Evolutionary conservation across 2,888 invertebrate genomes (phyloP).

Genomic region (Chaetoderma sp.): DNA sequence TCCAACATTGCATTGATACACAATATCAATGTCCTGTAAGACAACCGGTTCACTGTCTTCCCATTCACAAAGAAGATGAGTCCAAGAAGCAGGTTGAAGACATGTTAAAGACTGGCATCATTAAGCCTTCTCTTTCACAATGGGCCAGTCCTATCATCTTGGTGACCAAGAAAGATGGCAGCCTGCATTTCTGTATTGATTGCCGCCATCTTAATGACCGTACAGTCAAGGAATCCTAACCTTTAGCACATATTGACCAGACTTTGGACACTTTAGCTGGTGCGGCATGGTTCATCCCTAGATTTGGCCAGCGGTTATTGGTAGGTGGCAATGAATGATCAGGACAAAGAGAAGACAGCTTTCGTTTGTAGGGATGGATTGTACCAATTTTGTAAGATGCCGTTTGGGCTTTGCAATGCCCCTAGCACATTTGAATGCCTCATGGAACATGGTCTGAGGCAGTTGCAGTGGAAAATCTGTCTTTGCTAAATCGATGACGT

Average conservation of each 20-base stretch:
- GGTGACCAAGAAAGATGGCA: slow-evolving; percentile 24
- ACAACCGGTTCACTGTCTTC: no score
- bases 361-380: slow-evolving; percentile 33
- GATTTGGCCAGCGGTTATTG: slow-evolving; percentile 42
- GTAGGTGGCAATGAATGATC: slow-evolving; percentile 37
- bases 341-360: slow-evolving; percentile 38
- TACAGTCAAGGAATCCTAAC: slow-evolving; percentile 25
- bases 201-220: slow-evolving; percentile 19
- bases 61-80: no score
- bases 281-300: slow-evolving; percentile 33
- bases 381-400: slow-evolving; percentile 35
- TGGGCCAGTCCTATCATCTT: slow-evolving; percentile 23
- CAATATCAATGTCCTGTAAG: no score
- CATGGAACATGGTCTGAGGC: slow-evolving; percentile 35
- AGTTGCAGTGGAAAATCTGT: slow-evolving; percentile 26
- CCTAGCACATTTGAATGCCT: slow-evolving; percentile 40
- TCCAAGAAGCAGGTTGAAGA: no score
- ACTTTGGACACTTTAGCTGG: slow-evolving; percentile 36
- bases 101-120: slow-evolving; percentile 18
- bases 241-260: slow-evolving; percentile 28
- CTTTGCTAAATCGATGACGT: slow-evolving; percentile 41
- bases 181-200: slow-evolving; percentile 28
- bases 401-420: slow-evolving; percentile 38
- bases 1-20: slow-evolving; percentile 29
- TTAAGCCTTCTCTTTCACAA: slow-evolving; percentile 13